Evolutionary conservation across 2,797 vertebrate species (phyloP), one percentile per base, ranked within the genome.

Genomic region (Gymnopithys bicolor): DNA sequence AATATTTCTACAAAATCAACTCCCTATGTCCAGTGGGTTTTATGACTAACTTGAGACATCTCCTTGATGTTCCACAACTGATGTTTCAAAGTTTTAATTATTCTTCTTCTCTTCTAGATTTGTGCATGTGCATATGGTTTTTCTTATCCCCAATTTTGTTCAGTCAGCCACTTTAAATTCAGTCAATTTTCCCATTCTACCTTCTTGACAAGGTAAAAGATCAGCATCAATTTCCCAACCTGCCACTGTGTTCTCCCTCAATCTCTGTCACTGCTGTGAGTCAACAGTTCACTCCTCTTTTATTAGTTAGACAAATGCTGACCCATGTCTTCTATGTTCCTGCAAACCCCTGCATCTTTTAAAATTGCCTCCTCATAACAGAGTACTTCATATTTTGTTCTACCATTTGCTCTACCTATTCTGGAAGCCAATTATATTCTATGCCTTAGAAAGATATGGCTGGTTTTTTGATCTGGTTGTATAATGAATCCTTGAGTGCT

Each of bases 61-160:
- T 84, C 28, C 60, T 79, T 91, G 89, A 81, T 96, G 35, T 92
- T 86, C 82, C 78, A 95, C 63, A 96, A 68, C 46, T 64, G 39
- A 23, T 62, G n/a, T 71, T 91, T 45, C 70, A 95, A 78, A 95
- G 68, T 52, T 93, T 93, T 95, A 94, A 92, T 79, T 83, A 64
- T 84, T 64, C 24, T 63, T 76, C 13, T 88, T 88, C 19, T 35
- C 23, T 90, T 94, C 46, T 7, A 14, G 27, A 88, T 2, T 51
- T 19, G 48, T 12, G 9, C 7, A 1, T 21, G 9, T 52, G 18
- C 15, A 32, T 48, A 17, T 37, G 5, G 27, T 67, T 74, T 82
- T 67, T 84, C 46, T 64, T 39, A 71, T 46, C 14, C n/a, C 7
- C 0, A 77, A 0, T 74, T 92, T 94, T 80, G 5, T 10, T 56